A percentile compares a stretch with the other conserved stretches of the same genome.
phyloP scores from a whole-genome alignment of 92 coral and sea anemone genomes.

The Metridium senile region DNA sequence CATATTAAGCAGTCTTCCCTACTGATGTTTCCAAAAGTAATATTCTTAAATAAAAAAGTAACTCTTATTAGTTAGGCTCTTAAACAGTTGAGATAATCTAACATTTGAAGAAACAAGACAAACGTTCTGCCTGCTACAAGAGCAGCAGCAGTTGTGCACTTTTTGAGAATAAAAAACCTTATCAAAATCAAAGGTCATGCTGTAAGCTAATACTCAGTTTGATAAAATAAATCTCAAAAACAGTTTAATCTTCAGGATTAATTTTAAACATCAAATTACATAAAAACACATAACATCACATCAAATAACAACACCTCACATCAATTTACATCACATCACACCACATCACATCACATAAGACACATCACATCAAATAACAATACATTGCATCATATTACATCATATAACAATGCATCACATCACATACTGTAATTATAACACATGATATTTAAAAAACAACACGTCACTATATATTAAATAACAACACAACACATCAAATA shows the following conservation, averaged over 20 bases:
- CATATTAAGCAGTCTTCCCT: no score
- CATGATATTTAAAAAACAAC: not conserved
- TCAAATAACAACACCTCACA: not conserved
- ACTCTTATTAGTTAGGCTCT: no score
- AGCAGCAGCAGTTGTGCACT: not conserved
- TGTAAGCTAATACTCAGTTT: not conserved
- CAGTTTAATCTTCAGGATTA: not conserved
- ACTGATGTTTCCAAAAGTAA: no score
- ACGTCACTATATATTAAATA: not conserved
- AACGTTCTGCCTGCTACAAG: not conserved
- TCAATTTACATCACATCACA: not conserved
- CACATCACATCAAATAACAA: not conserved
- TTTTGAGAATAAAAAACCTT: not conserved
- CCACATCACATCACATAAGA: no score
- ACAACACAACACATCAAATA: not conserved
- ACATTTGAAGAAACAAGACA: no score
- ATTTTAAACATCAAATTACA: not conserved
- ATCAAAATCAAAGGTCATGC: not conserved
- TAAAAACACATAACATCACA: no score
- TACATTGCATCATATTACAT: conserved; percentile 8
- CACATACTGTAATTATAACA: not conserved
- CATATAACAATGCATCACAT: not conserved
- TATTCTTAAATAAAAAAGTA: no score
- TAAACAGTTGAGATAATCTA: no score
- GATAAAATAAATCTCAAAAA: not conserved